Evolutionary conservation across 2,113 vertebrate genomes (phyloP), one percentile per base, ranked within the genome.

Genomic region (Psilopogon haemacephalus): DNA sequence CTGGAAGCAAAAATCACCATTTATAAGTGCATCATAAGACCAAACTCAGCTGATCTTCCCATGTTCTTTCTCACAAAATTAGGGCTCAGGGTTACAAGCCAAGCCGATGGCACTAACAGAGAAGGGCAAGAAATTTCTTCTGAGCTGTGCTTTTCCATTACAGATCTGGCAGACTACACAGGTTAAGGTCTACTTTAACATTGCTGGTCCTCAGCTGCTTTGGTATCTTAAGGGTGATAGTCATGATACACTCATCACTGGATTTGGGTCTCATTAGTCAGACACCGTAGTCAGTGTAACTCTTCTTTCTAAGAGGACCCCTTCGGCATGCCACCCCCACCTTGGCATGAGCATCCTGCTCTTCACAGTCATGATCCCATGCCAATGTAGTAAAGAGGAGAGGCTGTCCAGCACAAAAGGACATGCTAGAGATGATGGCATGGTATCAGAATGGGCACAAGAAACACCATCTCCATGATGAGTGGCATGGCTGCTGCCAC

Each of bases 381-480:
- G 17, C 6, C 1, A 7, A 23, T 4, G 35, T 10, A 74, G 50
- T 27, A 55, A 27, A 74, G 17, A 56, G 42, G 15, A n/a, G 20
- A 40, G 3, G 46, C 9, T 35, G 52, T 26, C 28, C 63, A 67
- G 38, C 38, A 65, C n/a, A 30, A 23, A 32, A 12, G 12, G 23
- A 16, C n/a, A n/a, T 1, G 13, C 13, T 5, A 1, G 67, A 85
- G 20, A 6, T 6, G 24, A 27, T 12, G 23, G 56, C 12, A 17
- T 1, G 3, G 21, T 11, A 14, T 24, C 42, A 62, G 62, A 52
- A 21, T 1, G 5, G 33, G 38, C 42, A 77, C 12, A 21, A 50
- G n/a, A 15, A 24, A n/a, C 59, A 38, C 2, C 46, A 52, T 3
- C 26, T n/a, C 11, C n/a, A 23, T 0, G 0, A 35, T 1, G 3